Conservation (phyloP, 2,888 invertebrate species). For the Pecten maximus region DNA sequence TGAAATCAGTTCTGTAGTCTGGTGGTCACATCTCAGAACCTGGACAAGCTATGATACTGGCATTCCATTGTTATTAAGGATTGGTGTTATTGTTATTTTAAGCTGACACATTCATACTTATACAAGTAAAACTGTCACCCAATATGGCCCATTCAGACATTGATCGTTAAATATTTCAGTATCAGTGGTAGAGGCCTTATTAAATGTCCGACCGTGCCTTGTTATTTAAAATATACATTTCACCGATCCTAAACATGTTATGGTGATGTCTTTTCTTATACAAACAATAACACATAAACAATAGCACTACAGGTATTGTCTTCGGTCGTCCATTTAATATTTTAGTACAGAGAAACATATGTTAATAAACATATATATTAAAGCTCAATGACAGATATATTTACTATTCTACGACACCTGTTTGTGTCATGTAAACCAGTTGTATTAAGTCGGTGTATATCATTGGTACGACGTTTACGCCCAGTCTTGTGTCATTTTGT, state of each 20-base stretch:
- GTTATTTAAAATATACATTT: slow-evolving; percentile 4
- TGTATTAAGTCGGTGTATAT: neutral
- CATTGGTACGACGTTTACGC: neutral
- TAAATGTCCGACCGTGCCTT: neutral
- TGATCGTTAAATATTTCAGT: neutral
- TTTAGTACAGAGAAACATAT: neutral
- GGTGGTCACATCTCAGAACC: neutral
- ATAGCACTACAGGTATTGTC: neutral
- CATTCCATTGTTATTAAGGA: neutral
- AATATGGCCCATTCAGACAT: neutral
- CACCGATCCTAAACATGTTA: neutral
- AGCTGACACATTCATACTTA: slow-evolving; percentile 4
- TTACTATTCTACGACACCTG: neutral
- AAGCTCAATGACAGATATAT: neutral
- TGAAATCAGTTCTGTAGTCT: neutral
- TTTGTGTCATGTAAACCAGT: neutral
- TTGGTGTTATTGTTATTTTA: slow-evolving; percentile 5
- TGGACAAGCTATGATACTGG: neutral
- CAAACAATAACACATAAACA: neutral
- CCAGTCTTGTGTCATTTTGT: neutral
- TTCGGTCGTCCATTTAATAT: neutral
- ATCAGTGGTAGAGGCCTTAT: neutral
- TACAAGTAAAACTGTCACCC: slow-evolving; percentile 16
- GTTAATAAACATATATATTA: neutral
- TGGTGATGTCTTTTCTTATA: neutral